These are phyloP conservation scores for Leptosomus discolor DNA, from an alignment of 2,113 vertebrate genomes.

Conservation along the genomic window DNA sequence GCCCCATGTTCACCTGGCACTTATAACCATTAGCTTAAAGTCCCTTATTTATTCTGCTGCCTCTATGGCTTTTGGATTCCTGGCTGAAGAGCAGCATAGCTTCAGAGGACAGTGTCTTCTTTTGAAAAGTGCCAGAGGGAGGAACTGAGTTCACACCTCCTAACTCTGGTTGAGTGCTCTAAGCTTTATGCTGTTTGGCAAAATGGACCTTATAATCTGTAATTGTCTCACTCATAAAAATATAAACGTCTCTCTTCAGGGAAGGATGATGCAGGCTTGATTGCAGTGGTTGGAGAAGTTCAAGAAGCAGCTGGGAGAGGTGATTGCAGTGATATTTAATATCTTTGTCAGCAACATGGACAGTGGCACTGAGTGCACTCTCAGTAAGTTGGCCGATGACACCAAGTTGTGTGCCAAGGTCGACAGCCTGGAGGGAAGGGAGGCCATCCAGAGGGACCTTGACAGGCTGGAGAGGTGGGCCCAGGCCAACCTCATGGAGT, in stretches of 20 bases:
- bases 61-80: background rate
- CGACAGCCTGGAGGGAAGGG: no score
- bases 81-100: background rate
- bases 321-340: no score
- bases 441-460: no score
- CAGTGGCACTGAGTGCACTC: no score
- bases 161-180: background rate
- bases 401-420: no score
- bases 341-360: no score
- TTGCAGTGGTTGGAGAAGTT: background rate
- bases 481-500: no score
- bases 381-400: no score
- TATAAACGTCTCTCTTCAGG: background rate
- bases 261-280: background rate
- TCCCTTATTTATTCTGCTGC: background rate
- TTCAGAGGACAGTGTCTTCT: background rate
- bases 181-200: background rate
- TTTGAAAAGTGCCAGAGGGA: background rate
- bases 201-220: background rate
- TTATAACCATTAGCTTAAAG: background rate
- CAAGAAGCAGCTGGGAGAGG: background rate
- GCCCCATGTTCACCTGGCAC: background rate
- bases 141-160: background rate
- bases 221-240: background rate
- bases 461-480: no score